phyloP scores from a whole-genome alignment of 2,113 vertebrate genomes.

The Ovis aries region DNA sequence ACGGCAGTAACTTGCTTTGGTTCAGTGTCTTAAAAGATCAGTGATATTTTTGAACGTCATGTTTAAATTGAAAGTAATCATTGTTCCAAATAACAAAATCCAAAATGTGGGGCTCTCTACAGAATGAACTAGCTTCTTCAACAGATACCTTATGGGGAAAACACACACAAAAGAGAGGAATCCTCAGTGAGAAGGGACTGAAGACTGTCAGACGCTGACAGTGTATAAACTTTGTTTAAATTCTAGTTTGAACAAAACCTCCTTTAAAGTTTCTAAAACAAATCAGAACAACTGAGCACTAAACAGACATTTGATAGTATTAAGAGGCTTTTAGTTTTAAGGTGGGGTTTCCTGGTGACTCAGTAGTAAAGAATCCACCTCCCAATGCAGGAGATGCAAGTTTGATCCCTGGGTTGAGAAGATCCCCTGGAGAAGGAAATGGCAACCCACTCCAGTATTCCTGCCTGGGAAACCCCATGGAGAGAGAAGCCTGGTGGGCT shows the following conservation, averaged over 20 bases:
- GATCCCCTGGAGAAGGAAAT: background rate
- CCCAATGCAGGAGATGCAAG: background rate
- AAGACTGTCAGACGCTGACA: too few species aligned
- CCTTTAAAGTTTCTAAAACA: background rate
- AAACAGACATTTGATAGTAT: background rate
- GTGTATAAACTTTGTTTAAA: background rate
- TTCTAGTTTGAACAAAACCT: background rate
- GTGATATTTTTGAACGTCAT: background rate
- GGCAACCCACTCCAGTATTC: background rate
- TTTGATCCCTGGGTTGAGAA: background rate
- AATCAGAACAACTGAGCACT: background rate
- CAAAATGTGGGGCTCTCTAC: background rate
- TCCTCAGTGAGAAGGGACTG: background rate
- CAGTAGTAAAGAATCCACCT: background rate
- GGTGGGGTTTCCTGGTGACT: background rate
- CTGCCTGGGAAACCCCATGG: background rate
- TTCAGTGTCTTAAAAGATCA: background rate
- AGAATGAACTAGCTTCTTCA: background rate
- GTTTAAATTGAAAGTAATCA: background rate
- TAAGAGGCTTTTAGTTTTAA: background rate
- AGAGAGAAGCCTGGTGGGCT: background rate
- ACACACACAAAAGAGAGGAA: background rate
- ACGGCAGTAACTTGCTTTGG: background rate
- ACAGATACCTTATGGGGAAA: background rate
- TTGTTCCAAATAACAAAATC: background rate